Conservation (phyloP, 2,113 vertebrate genomes). For the Laticauda laticaudata region DNA sequence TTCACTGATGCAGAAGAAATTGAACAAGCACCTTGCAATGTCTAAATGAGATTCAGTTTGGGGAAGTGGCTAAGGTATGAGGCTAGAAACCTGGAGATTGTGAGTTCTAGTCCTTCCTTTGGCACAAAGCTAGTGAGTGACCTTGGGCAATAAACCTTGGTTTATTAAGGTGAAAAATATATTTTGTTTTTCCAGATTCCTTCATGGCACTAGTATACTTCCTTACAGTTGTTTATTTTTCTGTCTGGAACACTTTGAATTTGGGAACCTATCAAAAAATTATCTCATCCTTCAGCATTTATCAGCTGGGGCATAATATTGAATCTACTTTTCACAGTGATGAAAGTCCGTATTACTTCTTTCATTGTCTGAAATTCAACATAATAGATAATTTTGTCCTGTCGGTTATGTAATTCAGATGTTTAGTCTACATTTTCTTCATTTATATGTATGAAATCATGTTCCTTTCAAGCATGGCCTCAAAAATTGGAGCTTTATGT, state of each 20-base stretch:
- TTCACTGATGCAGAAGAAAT: constrained; percentile 69
- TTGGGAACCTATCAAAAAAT: background rate
- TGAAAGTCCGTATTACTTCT: background rate
- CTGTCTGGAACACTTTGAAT: background rate
- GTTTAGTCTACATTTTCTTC: background rate
- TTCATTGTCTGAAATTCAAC: background rate
- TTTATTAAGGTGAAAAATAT: constrained; percentile 74
- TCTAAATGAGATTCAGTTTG: background rate
- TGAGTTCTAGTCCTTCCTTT: background rate
- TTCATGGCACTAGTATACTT: constrained; percentile 44
- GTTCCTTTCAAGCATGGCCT: background rate
- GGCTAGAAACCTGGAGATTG: background rate
- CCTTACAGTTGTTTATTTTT: constrained; percentile 39
- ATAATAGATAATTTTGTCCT: background rate
- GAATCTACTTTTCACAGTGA: background rate
- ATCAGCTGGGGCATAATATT: constrained; percentile 3
- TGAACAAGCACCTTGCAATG: constrained; percentile 71
- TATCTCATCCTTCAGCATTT: background rate
- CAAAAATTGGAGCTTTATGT: background rate
- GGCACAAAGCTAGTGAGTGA: background rate
- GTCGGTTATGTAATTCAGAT: constrained; percentile 2
- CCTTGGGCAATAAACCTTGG: constrained; percentile 58
- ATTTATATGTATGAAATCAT: background rate
- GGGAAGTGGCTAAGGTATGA: background rate
- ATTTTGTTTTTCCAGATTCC: constrained; percentile 54